Conservation (phyloP, 2,888 invertebrate species). For the Glyphotaelius pellucidus region DNA sequence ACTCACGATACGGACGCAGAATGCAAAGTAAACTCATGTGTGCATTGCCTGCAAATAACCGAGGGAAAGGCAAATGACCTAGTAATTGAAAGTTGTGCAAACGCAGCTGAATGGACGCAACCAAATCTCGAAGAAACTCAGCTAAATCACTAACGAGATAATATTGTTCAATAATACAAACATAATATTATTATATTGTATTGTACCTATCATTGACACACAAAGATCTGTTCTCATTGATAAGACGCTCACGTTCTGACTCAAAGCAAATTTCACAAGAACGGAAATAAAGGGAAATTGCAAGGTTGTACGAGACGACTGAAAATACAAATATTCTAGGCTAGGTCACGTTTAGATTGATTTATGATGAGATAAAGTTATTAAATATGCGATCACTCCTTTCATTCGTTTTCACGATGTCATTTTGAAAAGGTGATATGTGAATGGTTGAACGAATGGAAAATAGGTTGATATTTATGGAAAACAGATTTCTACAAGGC, state of each 20-base stretch:
- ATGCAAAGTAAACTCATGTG: slow-evolving; percentile 34
- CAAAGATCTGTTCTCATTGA: slow-evolving; percentile 2
- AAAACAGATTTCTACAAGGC: neutral
- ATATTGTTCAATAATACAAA: neutral
- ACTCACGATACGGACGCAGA: neutral
- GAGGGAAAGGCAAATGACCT: slow-evolving; percentile 41
- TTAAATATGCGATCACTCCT: neutral
- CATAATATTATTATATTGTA: neutral
- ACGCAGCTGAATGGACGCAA: neutral
- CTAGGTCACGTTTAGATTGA: neutral
- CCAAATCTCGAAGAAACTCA: neutral
- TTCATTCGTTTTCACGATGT: neutral
- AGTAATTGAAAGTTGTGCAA: slow-evolving; percentile 45
- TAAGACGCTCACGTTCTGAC: neutral
- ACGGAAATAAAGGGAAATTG: neutral
- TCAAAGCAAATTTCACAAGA: neutral
- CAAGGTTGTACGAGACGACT: neutral
- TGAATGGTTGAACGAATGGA: neutral
- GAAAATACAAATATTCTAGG: neutral
- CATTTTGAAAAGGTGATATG: neutral
- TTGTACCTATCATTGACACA: slow-evolving; percentile 2
- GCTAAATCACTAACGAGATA: neutral
- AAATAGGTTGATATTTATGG: neutral
- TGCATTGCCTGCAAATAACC: slow-evolving; percentile 29
- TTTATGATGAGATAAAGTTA: neutral